Evolutionary conservation across 2,888 invertebrate species (phyloP), one percentile per base, ranked within the genome.

Genomic region (Cybosia mesomella): DNA sequence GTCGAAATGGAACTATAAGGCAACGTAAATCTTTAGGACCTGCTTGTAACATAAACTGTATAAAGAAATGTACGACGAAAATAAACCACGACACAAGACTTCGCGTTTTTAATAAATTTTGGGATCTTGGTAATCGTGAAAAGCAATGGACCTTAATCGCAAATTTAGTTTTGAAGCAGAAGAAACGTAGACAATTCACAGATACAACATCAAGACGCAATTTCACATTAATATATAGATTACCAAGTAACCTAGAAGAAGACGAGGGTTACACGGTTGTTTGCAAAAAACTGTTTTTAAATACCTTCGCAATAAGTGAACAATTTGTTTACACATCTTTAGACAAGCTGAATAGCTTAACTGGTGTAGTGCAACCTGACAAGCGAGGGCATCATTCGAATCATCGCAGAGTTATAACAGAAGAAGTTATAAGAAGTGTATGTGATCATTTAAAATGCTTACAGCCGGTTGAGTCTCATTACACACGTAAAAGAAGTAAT

Each of bases 221-320:
- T 9, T 61, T 39, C 22, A 67, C 67, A 1, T 61, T 67, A 39
- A 61, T 39, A 11, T 67, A 67, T 21, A 15, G 24, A 55, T 34
- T 63, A 21, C 21, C 34, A 34, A 18, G 64, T n/a, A 59, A 36
- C 32, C n/a, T 49, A 49, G 32, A 21, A 36, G 57, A 57, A 28
- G 28, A 28, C 5, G 18, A 9, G 0, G 7, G 28, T 3, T 28
- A 28, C 2, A 24, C 13, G 4, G 28, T 54, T 53, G 68, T 68
- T 11, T 68, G 68, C 21, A 68, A 68, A 63, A 68, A 64, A 49
- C 58, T 53, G 18, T 68, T 68, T 59, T 58, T 68, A 28, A 64
- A 28, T 15, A 68, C 68, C 22, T 32, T 68, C 7, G 64, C 68
- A 9, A 59, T 68, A 21, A 68, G 63, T 68, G 68, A 68, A 13